Base-by-base conservation (phyloP, 2,113 vertebrate genomes). In the Murina feae region DNA sequence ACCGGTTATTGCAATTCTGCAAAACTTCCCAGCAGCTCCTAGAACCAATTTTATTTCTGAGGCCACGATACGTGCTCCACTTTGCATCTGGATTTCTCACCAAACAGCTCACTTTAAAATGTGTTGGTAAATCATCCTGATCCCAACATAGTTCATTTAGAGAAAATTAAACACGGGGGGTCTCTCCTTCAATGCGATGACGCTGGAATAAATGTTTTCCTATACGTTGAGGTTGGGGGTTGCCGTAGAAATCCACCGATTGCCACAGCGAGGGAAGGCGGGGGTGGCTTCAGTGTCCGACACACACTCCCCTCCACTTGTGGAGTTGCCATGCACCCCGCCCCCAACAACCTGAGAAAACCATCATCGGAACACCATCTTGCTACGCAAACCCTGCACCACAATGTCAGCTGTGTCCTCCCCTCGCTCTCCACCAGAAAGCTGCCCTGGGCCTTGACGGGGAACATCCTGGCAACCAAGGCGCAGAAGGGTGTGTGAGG, bases 371-470 rank as follows among this genome's bases (percentile, higher is more conserved):
- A 49, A 49, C 14, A 10, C 9, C 25, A 1, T 49, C 86, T 39
- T 49, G 66, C 37, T 68, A 3, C 1, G 14, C 7, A 1, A 6
- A n/a, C 8, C 28, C 72, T 2, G 6, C 2, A 4, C 6, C 17
- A 47, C 11, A 0, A 9, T 20, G 1, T 60, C 17, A n/a, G 49
- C 63, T 35, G 0, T 17, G 47, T 32, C 30, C 65, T 63, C 2
- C 16, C 37, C 49, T 63, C 39, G 2, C 35, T 10, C 18, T 5
- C 65, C 11, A 7, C 32, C 12, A 17, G 18, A 69, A 65, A 0
- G 35, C 44, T 4, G 13, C 60, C 69, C 18, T 8, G 37, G 39
- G 13, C 30, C 85, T 32, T 0, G 28, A 25, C 2, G 9, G n/a
- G 60, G n/a, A 81, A 78, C 53, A n/a, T 69, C 1, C 6, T 3